phyloP scores from a whole-genome alignment of 2,888 invertebrate species.

The Schizaphis graminum region DNA sequence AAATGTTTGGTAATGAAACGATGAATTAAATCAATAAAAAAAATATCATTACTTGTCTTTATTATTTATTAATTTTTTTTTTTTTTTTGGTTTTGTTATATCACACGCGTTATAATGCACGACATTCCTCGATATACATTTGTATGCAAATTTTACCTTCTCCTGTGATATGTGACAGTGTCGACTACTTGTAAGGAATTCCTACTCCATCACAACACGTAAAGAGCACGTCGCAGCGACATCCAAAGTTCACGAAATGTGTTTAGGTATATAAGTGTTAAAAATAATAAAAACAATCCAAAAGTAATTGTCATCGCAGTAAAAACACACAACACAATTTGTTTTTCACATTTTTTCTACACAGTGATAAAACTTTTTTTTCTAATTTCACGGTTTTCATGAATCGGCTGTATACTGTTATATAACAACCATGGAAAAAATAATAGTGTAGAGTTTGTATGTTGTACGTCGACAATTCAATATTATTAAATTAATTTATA shows the following conservation, averaged over 20 bases:
- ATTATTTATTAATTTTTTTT: not conserved
- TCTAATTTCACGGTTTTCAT: not conserved
- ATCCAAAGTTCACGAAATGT: no score
- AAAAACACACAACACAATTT: not conserved
- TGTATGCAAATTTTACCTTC: conserved; percentile 42
- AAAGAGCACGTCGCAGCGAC: not conserved
- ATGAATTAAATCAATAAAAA: not conserved
- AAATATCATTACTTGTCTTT: not conserved
- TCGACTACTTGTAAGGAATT: not conserved
- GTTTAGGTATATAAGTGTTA: not conserved
- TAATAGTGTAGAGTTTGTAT: not conserved
- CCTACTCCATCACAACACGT: not conserved
- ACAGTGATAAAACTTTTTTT: not conserved
- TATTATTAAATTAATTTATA: not conserved
- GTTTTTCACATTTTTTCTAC: not conserved
- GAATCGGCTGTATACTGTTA: not conserved
- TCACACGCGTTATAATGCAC: not conserved
- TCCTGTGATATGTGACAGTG: not conserved
- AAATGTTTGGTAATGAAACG: no score
- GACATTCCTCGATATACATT: not conserved
- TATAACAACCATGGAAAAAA: not conserved
- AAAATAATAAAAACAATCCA: not conserved
- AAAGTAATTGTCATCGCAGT: not conserved
- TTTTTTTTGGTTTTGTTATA: not conserved
- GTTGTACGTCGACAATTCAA: not conserved